Conservation (phyloP, 35 echinoderm and acorn worm species). For the Apostichopus japonicus region DNA sequence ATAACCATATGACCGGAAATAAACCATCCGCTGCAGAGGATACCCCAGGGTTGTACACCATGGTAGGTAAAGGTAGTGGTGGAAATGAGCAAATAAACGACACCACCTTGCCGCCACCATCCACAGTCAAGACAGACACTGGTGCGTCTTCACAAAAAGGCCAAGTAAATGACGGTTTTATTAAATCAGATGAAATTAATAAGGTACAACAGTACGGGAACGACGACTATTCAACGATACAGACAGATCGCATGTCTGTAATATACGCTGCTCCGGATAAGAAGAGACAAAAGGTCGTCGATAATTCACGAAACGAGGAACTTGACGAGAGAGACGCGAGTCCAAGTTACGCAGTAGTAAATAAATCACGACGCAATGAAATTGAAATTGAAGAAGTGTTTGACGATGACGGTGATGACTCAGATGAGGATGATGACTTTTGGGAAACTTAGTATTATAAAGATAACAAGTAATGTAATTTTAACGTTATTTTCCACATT, state of each 20-base stretch:
- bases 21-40: not conserved
- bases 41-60: not conserved
- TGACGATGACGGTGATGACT: no score
- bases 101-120: not conserved
- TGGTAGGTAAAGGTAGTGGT: not conserved
- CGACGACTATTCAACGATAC: not conserved
- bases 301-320: not conserved
- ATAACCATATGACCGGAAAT: not conserved
- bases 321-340: not conserved
- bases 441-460: no score
- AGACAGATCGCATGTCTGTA: not conserved
- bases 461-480: no score
- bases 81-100: not conserved
- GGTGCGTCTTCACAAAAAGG: not conserved
- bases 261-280: not conserved
- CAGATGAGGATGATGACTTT: no score
- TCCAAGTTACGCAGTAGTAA: not conserved
- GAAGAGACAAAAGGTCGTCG: not conserved
- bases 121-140: not conserved
- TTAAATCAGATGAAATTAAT: not conserved
- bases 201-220: not conserved
- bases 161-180: not conserved
- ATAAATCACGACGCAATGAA: not conserved
- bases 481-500: no score
- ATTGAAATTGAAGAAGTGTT: not conserved